Evolutionary conservation across 30 jellyfish, hydroid and myxozoan species (phyloP).

Genomic region (Aurelia sp.): DNA sequence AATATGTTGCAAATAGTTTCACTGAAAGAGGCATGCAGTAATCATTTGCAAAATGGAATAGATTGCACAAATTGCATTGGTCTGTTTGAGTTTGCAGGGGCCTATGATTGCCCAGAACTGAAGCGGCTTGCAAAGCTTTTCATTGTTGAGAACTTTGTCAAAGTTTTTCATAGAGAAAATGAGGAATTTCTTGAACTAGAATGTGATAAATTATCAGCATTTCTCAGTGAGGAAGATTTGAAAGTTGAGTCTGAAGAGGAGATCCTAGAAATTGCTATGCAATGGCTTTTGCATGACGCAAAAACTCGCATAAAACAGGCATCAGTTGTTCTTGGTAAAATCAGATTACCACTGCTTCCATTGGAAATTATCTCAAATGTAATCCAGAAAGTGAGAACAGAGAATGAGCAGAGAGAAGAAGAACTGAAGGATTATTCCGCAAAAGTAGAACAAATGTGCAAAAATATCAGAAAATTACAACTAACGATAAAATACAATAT

Average conservation of each 20-base stretch:
- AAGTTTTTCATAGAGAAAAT: constrained; percentile 33
- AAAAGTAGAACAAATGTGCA: constrained; percentile 48
- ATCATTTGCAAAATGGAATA: constrained; percentile 34
- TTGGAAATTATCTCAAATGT: not conserved
- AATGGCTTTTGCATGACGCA: constrained; percentile 38
- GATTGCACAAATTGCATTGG: constrained; percentile 46
- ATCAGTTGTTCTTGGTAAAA: constrained; percentile 31
- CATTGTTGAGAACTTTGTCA: constrained; percentile 31
- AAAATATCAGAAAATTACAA: constrained; percentile 50
- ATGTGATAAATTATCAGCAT: constrained; percentile 14
- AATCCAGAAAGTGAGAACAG: not conserved
- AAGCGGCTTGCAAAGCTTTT: constrained; percentile 11
- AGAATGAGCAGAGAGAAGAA: not conserved
- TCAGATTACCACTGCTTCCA: constrained; percentile 48
- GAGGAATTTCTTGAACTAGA: constrained; percentile 50
- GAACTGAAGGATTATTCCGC: not conserved
- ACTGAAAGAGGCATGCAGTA: constrained; percentile 58
- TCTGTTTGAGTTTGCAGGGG: constrained; percentile 46
- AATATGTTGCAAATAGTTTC: constrained; percentile 59
- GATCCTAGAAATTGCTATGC: constrained; percentile 34
- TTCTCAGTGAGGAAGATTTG: constrained; percentile 49
- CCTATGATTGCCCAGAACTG: constrained; percentile 48
- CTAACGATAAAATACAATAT: constrained; percentile 41
- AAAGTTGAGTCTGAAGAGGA: constrained; percentile 65
- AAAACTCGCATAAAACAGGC: constrained; percentile 11